Evolutionary conservation across 2,113 vertebrate genomes (phyloP), one percentile per base, ranked within the genome.

Genomic region (Mustelus asterias): DNA sequence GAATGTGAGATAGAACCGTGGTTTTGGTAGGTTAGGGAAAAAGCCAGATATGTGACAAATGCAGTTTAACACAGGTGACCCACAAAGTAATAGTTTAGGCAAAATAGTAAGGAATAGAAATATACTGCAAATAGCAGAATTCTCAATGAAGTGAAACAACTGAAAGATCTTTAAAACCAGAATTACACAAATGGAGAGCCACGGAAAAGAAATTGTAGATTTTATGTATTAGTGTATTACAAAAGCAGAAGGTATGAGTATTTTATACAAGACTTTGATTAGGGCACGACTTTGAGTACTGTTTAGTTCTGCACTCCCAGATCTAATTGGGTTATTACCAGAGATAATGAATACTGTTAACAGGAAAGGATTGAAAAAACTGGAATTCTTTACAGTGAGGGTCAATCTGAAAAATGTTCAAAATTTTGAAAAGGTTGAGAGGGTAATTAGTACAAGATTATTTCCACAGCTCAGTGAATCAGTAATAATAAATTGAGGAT

Each of bases 381-480:
- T 63, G 60, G 60, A 16, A 5, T 16, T 92, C 6, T 63, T 33
- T 92, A 7, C 54, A 92, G 54, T 33, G 48, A 60, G 29, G 48
- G 48, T 58, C 48, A 89, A 60, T 92, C 54, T 92, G 11, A 92
- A 54, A 86, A 90, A 13, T 33, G 54, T 60, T 13, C 48, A 29
- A 29, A 63, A n/a, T 60, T 60, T 18, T 63, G 88, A 60, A 92
- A n/a, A 8, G 3, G 5, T 33, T n/a, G 58, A n/a, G 58, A 63
- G 3, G 29, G 13, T 33, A 92, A 92, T 63, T 60, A 63, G 58
- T 92, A 58, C 63, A 92, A n/a, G 58, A n/a, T 92, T 92, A 92
- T 92, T 92, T 63, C 88, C 58, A 63, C 88, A 92, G 58, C 5
- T 60, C 88, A 83, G 80, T 92, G 88, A 22, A 92, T 92, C 88